Evolutionary conservation across 2,888 invertebrate species (phyloP), one percentile per base, ranked within the genome.

Genomic region (Nomada ferruginata): DNA sequence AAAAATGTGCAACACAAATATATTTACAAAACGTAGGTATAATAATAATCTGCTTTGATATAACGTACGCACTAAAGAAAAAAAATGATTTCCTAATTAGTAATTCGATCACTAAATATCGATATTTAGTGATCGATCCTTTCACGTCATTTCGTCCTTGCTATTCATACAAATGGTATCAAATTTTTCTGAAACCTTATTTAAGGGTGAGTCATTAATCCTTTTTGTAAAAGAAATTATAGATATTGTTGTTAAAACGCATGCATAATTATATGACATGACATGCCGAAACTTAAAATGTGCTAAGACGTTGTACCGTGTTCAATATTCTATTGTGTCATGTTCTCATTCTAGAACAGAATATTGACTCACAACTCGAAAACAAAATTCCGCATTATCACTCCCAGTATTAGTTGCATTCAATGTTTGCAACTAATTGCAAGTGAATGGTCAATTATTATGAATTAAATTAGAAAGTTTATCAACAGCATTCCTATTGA

Each of bases 401-500:
- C n/a, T n/a, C 15, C 2, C 15, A 9, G 9, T 23, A 5, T 18
- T 7, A 2, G n/a, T 20, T 36, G 9, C 5, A 4, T 15, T 44
- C 4, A 44, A 15, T 63, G 9, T 44, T 44, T 63, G 10, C 15
- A 63, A 18, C 1, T 15, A 36, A 36, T 13, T n/a, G 2, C 36
- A 36, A 36, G 36, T 29, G 44, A 47, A 7, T 20, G 4, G 20
- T n/a, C 36, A 11, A 13, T 60, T 36, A 44, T 1, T 2, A 20
- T 18, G 5, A 44, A 13, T 59, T 23, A 15, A n/a, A 53, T 26
- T 23, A 29, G 42, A 0, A 50, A 29, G 4, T 60, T 44, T 59
- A n/a, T 23, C 26, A 55, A 4, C 20, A 82, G 18, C 15, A 63
- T 20, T 18, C 53, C 10, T n/a, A 75, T 11, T 52, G 15, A 36